Conservation (phyloP, 1,140 invertebrate genomes). For the Globodera rostochiensis region DNA sequence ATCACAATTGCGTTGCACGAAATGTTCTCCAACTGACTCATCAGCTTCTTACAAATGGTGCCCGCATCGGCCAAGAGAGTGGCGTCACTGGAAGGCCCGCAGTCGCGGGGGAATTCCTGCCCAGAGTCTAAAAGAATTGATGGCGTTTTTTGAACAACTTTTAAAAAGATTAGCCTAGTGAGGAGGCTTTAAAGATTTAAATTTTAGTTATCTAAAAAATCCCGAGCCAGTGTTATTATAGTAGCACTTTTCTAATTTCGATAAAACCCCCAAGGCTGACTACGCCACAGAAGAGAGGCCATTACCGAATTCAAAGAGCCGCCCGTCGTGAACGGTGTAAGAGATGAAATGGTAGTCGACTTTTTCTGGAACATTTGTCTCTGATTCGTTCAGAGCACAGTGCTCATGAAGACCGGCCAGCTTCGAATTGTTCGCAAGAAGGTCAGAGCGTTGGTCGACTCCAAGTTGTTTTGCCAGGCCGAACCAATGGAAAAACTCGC, state of each 20-base stretch:
- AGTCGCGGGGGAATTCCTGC: constrained; percentile 53
- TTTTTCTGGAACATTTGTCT: constrained; percentile 41
- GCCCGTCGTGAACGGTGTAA: constrained; percentile 36
- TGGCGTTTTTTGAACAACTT: not conserved
- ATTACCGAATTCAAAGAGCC: constrained; percentile 34
- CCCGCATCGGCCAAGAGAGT: constrained; percentile 51
- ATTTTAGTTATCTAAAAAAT: too few relatives aligned
- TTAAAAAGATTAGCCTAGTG: not conserved
- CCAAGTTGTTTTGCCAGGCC: constrained; percentile 40
- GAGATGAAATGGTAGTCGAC: constrained; percentile 57
- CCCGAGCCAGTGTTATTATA: too few relatives aligned
- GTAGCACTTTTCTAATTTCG: too few relatives aligned
- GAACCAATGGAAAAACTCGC: constrained; percentile 48
- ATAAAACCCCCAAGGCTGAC: too few relatives aligned
- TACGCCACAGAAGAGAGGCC: too few relatives aligned
- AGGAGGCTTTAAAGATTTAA: too few relatives aligned
- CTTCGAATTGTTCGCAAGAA: constrained; percentile 35
- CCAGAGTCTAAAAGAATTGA: constrained; percentile 22
- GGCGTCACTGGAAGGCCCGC: constrained; percentile 48
- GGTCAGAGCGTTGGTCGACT: constrained; percentile 51
- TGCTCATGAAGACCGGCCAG: constrained; percentile 40
- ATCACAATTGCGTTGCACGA: constrained; percentile 51
- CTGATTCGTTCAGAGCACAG: constrained; percentile 40
- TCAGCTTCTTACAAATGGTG: constrained; percentile 43
- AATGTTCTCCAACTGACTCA: constrained; percentile 41